These are phyloP conservation scores for Muschampia plurimacula DNA, from an alignment of 2,888 invertebrate genomes.

Conservation along the genomic window DNA sequence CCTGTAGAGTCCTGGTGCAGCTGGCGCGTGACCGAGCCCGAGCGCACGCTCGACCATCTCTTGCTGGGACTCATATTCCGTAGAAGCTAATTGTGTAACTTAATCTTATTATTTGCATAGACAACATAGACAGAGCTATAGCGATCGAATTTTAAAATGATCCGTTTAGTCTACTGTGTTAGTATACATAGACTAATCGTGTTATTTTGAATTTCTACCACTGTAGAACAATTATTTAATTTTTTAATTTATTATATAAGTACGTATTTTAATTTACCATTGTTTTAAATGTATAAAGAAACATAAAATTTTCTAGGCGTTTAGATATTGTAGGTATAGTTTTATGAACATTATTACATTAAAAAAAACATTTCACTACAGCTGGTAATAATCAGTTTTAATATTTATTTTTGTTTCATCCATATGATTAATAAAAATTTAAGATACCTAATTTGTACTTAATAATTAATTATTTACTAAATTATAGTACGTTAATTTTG, in stretches of 20 bases:
- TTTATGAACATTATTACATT: too few relatives aligned
- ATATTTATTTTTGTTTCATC: background rate
- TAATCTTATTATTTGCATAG: background rate
- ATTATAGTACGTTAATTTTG: conserved; percentile 9
- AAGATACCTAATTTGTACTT: background rate
- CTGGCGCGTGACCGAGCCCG: conserved; percentile 56
- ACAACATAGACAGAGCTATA: background rate
- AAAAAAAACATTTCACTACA: background rate
- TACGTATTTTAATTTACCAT: too few relatives aligned
- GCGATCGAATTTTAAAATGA: too few relatives aligned
- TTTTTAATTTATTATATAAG: too few relatives aligned
- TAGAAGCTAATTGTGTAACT: conserved; percentile 80
- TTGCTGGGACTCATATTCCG: conserved; percentile 83
- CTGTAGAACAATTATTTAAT: too few relatives aligned
- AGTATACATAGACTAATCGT: too few relatives aligned
- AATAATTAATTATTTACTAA: background rate
- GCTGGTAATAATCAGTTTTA: background rate
- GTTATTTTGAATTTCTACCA: too few relatives aligned
- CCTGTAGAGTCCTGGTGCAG: conserved; percentile 86
- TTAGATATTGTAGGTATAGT: too few relatives aligned
- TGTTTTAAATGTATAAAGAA: too few relatives aligned
- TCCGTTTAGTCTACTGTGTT: too few relatives aligned
- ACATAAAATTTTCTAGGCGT: too few relatives aligned
- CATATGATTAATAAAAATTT: background rate
- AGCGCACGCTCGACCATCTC: conserved; percentile 64